Evolutionary conservation across 2,113 vertebrate genomes (phyloP).

Genomic region (Puma concolor): DNA sequence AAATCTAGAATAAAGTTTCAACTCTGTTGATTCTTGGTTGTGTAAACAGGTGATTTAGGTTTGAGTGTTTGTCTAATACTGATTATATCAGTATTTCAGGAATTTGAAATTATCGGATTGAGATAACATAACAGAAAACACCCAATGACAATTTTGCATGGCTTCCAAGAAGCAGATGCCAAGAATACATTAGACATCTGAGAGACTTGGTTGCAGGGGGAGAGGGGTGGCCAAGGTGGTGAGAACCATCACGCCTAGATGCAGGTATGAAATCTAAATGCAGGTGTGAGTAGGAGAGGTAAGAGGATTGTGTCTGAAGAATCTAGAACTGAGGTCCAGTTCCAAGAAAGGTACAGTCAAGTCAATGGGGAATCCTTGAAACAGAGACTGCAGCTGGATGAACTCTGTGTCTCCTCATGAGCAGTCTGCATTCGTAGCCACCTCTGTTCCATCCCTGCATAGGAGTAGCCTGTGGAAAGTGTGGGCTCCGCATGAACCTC

Average conservation of each 20-base stretch:
- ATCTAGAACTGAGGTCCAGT: not conserved
- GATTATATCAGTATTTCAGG: not conserved
- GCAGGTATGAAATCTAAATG: not conserved
- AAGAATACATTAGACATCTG: not conserved
- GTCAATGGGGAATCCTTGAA: not conserved
- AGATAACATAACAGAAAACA: not conserved
- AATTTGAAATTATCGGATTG: not conserved
- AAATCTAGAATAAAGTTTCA: not conserved
- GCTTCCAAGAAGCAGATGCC: not conserved
- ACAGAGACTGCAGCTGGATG: not conserved
- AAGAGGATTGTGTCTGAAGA: not conserved
- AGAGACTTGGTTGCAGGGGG: not conserved
- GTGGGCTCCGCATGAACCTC: not conserved
- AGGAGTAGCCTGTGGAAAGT: not conserved
- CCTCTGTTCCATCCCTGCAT: not conserved
- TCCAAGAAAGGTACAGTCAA: not conserved
- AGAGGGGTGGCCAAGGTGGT: not conserved
- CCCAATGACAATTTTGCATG: not conserved
- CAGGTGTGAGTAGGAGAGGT: not conserved
- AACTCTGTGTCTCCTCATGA: not conserved
- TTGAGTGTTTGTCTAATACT: not conserved
- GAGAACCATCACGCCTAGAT: not conserved
- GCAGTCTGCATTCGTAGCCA: not conserved
- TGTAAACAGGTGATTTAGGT: not conserved
- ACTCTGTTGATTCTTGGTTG: not conserved